These are phyloP conservation scores for Nautilus pompilius DNA, from an alignment of 1,140 invertebrate genomes.

Conservation along the genomic window DNA sequence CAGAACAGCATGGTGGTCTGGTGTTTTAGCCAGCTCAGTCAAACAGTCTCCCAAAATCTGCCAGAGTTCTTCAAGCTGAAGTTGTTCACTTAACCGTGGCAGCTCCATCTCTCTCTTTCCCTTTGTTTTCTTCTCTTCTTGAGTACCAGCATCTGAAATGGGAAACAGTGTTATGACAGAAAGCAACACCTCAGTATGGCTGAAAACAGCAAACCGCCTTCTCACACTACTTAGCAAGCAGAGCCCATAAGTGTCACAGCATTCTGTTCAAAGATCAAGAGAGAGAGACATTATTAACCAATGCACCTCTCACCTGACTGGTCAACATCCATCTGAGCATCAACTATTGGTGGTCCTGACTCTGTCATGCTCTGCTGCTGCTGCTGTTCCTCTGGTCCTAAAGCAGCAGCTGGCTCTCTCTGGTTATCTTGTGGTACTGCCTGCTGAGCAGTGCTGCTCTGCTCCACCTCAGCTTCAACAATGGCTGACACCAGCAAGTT, in stretches of 20 bases:
- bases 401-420: background rate
- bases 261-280: no score
- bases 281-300: background rate
- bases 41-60: constrained; percentile 78
- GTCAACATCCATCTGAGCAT: constrained; percentile 49
- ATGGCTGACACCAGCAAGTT: background rate
- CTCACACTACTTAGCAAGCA: no score
- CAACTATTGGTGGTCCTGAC: constrained; percentile 4
- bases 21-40: constrained; percentile 76
- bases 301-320: constrained; percentile 26
- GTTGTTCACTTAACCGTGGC: constrained; percentile 70
- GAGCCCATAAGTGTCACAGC: no score
- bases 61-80: constrained; percentile 69
- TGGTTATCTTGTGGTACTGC: background rate
- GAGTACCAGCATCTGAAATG: no score
- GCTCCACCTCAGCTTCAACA: background rate
- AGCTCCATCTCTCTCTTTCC: constrained; percentile 33
- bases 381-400: background rate
- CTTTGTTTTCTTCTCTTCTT: constrained; percentile 1
- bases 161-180: no score
- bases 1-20: constrained; percentile 91
- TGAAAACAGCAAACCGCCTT: background rate
- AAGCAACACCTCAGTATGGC: background rate
- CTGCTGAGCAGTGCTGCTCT: background rate
- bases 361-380: background rate